Evolutionary conservation across 2,797 vertebrate species (phyloP), one percentile per base, ranked within the genome.

Genomic region (Dendrocincla fuliginosa): DNA sequence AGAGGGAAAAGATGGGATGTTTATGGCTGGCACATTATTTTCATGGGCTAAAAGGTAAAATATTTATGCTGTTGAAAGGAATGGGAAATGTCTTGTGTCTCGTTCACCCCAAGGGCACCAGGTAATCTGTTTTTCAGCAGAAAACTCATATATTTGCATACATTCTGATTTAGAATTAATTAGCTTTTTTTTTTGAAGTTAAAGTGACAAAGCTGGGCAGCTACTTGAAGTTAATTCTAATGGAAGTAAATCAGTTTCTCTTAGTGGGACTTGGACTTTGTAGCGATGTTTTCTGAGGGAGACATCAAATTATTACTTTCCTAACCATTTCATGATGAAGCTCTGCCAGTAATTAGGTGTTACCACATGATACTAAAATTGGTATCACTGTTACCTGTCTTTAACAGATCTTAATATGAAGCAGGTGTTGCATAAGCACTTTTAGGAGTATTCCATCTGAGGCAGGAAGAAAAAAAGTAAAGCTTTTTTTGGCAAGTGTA

Each of bases 61-160:
- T 91, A 84, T 95, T 96, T 95, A 71, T 84, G 78, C 71, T 77
- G 61, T 73, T 96, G 95, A 95, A 95, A 91, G 90, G 91, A 96
- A 95, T 97, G 44, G 79, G 95, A 96, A 96, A 91, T 94, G 55
- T 56, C 55, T 95, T 86, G 71, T 71, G 47, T 67, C 47, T 46
- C 1, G 0, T 73, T 96, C 91, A 92, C 87, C 86, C 95, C 55
- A 41, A 96, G 90, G 97, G 93, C 89, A 94, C 56, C 80, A 92
- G 94, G 94, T 97, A 97, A 97, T 98, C 97, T 97, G 81, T 96
- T 98, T 98, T 97, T 92, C 90, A 91, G 81, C 64, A 95, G 60
- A 97, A 95, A 88, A 97, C 84, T 89, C 53, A 94, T 96, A 82
- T 97, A 98, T 97, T 97, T 96, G 78, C 87, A 80, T 71, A 92